Percentiles rank a stretch among this genome's conserved stretches.
phyloP scores from a whole-genome alignment of 2,888 invertebrate genomes.

The Thecophora atra region DNA sequence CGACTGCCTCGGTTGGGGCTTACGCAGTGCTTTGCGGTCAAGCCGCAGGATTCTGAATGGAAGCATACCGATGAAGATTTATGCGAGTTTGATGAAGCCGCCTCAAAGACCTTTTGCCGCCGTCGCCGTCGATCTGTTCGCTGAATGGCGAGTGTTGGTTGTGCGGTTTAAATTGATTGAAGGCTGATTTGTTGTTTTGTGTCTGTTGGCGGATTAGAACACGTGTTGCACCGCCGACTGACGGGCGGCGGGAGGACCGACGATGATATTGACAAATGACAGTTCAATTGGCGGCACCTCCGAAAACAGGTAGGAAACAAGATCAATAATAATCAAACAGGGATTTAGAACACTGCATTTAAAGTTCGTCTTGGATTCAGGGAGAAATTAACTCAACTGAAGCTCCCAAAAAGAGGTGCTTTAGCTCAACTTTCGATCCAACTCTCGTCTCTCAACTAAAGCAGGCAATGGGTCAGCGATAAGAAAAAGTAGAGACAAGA shows the following conservation, averaged over 20 bases:
- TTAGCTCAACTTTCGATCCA: no score
- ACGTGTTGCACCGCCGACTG: conserved; percentile 53
- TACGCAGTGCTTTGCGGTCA: conserved; percentile 47
- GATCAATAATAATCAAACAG: no score
- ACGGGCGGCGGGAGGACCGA: conserved; percentile 22
- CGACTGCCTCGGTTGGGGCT: background rate
- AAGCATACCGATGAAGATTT: conserved; percentile 59
- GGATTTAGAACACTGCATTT: background rate
- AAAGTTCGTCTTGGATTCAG: no score
- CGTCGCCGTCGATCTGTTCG: conserved; percentile 24
- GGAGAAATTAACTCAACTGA: no score
- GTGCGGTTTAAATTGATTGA: conserved; percentile 57
- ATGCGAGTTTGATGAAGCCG: conserved; percentile 63
- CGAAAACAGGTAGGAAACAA: background rate
- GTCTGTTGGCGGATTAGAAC: conserved; percentile 59
- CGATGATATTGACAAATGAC: conserved; percentile 63
- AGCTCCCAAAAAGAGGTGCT: no score
- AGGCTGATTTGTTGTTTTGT: conserved; percentile 57
- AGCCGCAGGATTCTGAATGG: conserved; percentile 53
- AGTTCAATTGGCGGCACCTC: conserved; percentile 55
- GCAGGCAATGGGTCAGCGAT: background rate
- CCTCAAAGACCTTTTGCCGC: conserved; percentile 42
- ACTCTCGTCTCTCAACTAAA: background rate
- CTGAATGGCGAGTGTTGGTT: conserved; percentile 21
- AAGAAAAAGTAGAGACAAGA: background rate